A percentile compares a stretch with the other conserved stretches of the same genome.
These are phyloP conservation scores for Aphelocoma californica DNA, from an alignment of 2,797 vertebrate genomes.

Conservation along the genomic window DNA sequence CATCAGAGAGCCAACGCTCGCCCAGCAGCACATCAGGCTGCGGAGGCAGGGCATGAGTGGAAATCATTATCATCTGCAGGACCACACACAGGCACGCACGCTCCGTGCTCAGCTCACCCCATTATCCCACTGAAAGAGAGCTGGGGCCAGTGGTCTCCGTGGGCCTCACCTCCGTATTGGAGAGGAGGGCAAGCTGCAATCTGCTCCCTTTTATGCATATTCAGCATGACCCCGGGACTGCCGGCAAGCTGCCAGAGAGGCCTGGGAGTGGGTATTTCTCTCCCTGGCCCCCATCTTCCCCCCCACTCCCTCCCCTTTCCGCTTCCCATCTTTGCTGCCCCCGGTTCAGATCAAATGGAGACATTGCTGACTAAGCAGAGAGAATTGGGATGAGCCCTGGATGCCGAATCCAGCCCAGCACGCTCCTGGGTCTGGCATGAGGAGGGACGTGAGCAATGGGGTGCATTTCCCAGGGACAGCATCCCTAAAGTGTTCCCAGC, in stretches of 20 bases:
- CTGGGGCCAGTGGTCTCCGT: background rate
- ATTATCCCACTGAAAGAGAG: constrained; percentile 51
- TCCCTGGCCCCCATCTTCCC: background rate
- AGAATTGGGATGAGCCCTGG: background rate
- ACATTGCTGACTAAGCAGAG: background rate
- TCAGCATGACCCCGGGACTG: constrained; percentile 15
- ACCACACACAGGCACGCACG: constrained; percentile 59
- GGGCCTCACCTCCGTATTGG: constrained; percentile 41
- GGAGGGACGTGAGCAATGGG: background rate
- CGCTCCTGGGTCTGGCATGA: rapidly evolving
- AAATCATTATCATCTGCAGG: constrained; percentile 44
- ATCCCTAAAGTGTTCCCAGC: rapidly evolving
- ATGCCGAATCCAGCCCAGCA: background rate
- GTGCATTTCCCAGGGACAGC: background rate
- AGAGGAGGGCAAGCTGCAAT: constrained; percentile 41
- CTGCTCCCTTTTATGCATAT: constrained; percentile 62
- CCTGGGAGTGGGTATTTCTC: constrained; percentile 9
- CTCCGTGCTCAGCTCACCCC: constrained; percentile 31
- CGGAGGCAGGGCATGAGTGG: constrained; percentile 20
- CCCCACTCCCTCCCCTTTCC: background rate
- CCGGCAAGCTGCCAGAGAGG: constrained; percentile 41
- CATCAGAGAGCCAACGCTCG: rapidly evolving
- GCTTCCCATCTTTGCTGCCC: background rate
- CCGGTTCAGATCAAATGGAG: background rate
- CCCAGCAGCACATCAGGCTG: background rate